A percentile compares a stretch with the other conserved stretches of the same genome.
Evolutionary conservation across 2,797 vertebrate species (phyloP).

Genomic region (Strix occidentalis): DNA sequence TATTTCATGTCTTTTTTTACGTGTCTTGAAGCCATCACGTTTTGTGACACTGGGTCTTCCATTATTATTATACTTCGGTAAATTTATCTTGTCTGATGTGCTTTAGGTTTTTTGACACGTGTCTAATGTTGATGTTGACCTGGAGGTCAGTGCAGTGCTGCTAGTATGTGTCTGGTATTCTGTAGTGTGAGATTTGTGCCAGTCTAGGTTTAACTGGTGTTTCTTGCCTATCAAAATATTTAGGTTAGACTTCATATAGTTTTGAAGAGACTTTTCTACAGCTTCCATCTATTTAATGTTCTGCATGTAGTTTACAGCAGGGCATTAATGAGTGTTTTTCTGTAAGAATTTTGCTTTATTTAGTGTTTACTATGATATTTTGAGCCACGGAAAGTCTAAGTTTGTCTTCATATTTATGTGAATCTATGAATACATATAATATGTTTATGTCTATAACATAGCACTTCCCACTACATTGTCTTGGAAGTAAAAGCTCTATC

Average conservation of each 20-base stretch:
- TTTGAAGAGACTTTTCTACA: neutral
- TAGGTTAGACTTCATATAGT: neutral
- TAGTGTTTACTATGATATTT: neutral
- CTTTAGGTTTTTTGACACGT: neutral
- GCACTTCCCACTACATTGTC: neutral
- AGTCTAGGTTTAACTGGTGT: neutral
- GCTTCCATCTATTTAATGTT: neutral
- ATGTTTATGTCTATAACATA: neutral
- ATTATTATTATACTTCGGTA: neutral
- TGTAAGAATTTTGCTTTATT: neutral
- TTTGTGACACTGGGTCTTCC: neutral
- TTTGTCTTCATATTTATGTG: neutral
- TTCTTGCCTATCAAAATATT: neutral
- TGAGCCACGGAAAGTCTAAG: neutral
- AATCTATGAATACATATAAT: neutral
- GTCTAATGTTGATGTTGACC: conserved; percentile 6
- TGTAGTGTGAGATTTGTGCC: neutral
- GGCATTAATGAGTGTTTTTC: neutral
- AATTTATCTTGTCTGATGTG: conserved; percentile 11
- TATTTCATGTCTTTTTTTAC: neutral
- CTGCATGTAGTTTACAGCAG: neutral
- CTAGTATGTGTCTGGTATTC: neutral
- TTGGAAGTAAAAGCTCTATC: neutral
- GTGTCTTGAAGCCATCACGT: neutral
- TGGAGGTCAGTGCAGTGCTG: neutral